Evolutionary conservation across 2,797 vertebrate genomes (phyloP).

Genomic region (Phataginus tricuspis): DNA sequence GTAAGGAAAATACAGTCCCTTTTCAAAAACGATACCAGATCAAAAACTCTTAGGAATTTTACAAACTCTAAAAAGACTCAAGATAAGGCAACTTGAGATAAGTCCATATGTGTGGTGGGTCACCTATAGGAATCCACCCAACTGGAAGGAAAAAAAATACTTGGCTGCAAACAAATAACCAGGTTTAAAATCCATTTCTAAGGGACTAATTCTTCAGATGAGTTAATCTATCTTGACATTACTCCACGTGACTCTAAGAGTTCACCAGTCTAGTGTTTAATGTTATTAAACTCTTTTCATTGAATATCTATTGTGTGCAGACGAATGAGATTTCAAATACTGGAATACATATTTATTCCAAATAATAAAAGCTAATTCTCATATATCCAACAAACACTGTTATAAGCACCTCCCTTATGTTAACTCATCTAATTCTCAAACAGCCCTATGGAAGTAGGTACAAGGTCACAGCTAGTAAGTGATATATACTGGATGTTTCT

Average conservation of each 20-base stretch:
- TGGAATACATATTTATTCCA: neutral
- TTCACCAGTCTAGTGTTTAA: neutral
- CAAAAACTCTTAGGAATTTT: slow-evolving; percentile 9
- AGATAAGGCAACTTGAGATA: neutral
- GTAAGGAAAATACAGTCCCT: neutral
- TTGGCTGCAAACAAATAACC: neutral
- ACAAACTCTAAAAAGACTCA: neutral
- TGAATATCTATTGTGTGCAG: neutral
- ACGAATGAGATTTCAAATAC: neutral
- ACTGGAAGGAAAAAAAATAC: neutral
- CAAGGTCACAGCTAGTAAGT: neutral
- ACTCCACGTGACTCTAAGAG: neutral
- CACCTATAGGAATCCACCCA: neutral
- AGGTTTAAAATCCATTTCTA: neutral
- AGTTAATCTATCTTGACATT: neutral
- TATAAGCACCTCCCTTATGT: neutral
- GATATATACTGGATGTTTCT: neutral
- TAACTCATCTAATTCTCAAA: neutral
- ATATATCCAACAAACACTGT: neutral
- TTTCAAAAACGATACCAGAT: neutral
- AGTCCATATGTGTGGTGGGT: neutral
- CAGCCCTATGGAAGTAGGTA: neutral
- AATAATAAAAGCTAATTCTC: neutral
- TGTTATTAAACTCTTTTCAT: neutral
- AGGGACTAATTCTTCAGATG: neutral